A percentile compares a stretch with the other conserved stretches of the same genome.
Evolutionary conservation across 1,140 invertebrate genomes (phyloP).

Genomic region (Conus betulinus): DNA sequence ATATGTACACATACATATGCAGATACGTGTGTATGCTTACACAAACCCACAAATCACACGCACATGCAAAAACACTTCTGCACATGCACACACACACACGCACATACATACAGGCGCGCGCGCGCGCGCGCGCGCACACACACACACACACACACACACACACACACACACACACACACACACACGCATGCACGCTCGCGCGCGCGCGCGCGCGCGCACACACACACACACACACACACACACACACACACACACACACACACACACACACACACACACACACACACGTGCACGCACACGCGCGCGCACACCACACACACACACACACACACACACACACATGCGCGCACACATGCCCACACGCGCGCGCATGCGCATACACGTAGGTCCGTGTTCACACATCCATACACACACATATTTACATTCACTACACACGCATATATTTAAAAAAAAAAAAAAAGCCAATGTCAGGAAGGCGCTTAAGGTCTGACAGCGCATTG

Average conservation of each 20-base stretch:
- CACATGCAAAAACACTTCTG: background rate
- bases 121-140: background rate
- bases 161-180: slow-evolving; percentile 5
- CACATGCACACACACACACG: background rate
- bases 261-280: background rate
- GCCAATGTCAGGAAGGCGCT: no score
- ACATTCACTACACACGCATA: no score
- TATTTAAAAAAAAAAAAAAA: no score
- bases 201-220: background rate
- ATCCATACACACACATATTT: no score
- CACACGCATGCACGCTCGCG: background rate
- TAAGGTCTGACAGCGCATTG: no score
- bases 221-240: background rate
- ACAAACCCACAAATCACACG: background rate
- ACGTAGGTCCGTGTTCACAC: no score
- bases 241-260: no score
- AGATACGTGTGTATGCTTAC: background rate
- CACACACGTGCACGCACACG: background rate
- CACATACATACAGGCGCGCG: background rate
- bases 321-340: background rate
- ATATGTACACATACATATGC: background rate
- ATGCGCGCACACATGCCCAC: no score
- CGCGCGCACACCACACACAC: background rate
- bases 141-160: slow-evolving; percentile 5
- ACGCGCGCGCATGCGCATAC: no score